Percentiles rank a stretch among this genome's conserved stretches.
Evolutionary conservation across 2,113 vertebrate species (phyloP).

Genomic region (Erythrolamprus reginae): DNA sequence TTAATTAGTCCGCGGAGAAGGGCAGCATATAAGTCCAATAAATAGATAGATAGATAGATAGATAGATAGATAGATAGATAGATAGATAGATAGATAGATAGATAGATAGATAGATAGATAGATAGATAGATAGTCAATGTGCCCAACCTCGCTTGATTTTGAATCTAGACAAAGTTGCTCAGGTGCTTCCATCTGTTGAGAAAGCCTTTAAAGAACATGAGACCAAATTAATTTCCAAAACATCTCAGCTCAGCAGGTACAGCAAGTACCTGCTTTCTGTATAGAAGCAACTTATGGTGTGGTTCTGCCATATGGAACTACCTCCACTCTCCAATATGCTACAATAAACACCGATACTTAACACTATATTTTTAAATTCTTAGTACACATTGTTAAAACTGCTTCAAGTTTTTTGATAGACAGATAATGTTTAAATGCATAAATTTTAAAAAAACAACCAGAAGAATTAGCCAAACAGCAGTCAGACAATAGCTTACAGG

Average conservation of each 20-base stretch:
- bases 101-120: too few relatives aligned
- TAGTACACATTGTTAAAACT: background rate
- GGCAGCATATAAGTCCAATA: too few relatives aligned
- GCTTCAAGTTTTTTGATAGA: background rate
- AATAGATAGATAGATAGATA: too few relatives aligned
- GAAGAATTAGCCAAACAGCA: background rate
- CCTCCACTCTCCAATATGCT: background rate
- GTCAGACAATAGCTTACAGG: background rate
- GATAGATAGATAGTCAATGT: too few relatives aligned
- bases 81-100: too few relatives aligned
- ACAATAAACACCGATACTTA: background rate
- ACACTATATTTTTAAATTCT: background rate
- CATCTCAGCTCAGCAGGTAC: background rate
- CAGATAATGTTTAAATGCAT: background rate
- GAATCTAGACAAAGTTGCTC: background rate
- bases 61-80: too few relatives aligned
- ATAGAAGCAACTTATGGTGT: background rate
- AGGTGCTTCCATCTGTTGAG: background rate
- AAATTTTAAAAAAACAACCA: background rate
- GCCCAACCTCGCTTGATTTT: background rate
- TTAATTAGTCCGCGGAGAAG: too few relatives aligned
- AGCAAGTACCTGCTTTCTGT: background rate
- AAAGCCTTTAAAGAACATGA: background rate
- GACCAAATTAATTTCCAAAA: background rate
- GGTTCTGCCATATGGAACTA: background rate